Percentiles rank a stretch among this genome's conserved stretches.
Conservation (phyloP, 1,140 invertebrate genomes). For the Aphelenchoides avenae region DNA sequence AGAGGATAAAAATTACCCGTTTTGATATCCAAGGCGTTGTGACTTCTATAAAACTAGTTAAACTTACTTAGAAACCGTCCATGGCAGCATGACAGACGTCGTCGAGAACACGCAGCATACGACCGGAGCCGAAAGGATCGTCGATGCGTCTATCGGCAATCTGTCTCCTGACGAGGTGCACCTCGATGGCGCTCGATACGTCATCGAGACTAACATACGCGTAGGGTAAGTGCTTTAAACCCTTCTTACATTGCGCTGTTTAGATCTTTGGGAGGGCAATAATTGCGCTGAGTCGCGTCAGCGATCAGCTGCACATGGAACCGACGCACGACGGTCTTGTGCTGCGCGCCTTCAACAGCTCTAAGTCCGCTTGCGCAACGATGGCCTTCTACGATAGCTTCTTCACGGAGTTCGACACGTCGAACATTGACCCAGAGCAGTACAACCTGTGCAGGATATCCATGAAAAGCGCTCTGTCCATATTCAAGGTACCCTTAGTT, state of each 20-base stretch:
- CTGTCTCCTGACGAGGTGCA: too few species aligned
- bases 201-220: too few species aligned
- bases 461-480: slow-evolving; percentile 8
- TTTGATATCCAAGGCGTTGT: too few species aligned
- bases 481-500: slow-evolving; percentile 5
- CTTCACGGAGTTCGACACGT: slow-evolving; percentile 3
- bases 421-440: slow-evolving; percentile 5
- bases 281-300: slow-evolving; percentile 3
- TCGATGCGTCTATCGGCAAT: too few species aligned
- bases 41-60: too few species aligned
- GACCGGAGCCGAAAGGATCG: too few species aligned
- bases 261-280: slow-evolving; percentile 4
- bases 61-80: too few species aligned
- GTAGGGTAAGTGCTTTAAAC: too few species aligned
- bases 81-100: too few species aligned
- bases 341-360: slow-evolving; percentile 6
- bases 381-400: slow-evolving; percentile 5
- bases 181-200: too few species aligned
- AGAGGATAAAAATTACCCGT: too few species aligned
- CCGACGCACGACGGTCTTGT: slow-evolving; percentile 9
- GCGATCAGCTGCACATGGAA: slow-evolving; percentile 12
- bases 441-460: slow-evolving; percentile 15
- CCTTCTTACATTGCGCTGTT: neutral
- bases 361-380: slow-evolving; percentile 16
- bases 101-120: too few species aligned